Evolutionary conservation across 2,797 vertebrate species (phyloP).

Genomic region (Anabas testudineus): DNA sequence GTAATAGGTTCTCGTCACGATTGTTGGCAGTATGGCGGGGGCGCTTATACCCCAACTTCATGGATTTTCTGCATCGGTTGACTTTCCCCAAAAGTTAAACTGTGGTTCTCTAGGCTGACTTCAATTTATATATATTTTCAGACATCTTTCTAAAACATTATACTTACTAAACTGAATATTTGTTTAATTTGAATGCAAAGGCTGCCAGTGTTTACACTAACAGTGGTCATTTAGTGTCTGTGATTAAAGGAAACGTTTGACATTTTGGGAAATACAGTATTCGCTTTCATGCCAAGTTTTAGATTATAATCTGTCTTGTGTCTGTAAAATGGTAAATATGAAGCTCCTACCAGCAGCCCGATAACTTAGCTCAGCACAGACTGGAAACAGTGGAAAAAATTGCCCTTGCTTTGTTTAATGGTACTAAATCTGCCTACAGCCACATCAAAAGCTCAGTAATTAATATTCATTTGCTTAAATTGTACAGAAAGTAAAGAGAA

Average conservation of each 20-base stretch:
- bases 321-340: background rate
- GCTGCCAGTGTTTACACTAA: too few relatives aligned
- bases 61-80: background rate
- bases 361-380: conserved; percentile 2
- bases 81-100: conserved; percentile 2
- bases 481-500: background rate
- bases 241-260: too few relatives aligned
- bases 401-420: background rate
- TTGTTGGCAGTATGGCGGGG: background rate
- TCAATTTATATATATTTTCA: background rate
- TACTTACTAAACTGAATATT: too few relatives aligned
- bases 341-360: conserved; percentile 8
- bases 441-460: background rate
- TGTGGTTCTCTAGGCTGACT: background rate
- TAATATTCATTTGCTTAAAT: background rate
- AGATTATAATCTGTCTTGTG: conserved; percentile 15
- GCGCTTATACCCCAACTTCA: background rate
- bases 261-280: too few relatives aligned
- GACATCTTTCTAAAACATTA: too few relatives aligned
- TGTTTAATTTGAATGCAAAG: too few relatives aligned
- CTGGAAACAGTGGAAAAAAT: background rate
- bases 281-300: background rate
- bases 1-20: conserved; percentile 22
- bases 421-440: background rate
- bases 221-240: too few relatives aligned